Conservation (phyloP, 2,888 invertebrate species). For the Abscondita cerata region DNA sequence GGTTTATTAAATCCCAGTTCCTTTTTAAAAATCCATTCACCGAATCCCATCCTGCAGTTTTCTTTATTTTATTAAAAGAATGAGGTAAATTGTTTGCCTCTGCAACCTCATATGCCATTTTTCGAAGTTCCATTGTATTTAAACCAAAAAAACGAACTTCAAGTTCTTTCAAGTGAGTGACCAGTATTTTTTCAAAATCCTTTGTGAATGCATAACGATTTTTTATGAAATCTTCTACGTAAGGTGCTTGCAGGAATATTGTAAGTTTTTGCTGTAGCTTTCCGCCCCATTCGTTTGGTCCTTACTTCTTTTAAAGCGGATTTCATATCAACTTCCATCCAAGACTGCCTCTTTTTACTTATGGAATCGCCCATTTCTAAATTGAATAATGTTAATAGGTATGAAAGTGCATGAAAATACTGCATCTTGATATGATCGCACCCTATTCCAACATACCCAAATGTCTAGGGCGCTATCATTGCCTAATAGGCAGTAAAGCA, state of each 20-base stretch:
- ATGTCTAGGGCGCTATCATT: constrained; percentile 8
- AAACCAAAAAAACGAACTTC: constrained; percentile 6
- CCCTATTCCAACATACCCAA: constrained; percentile 11
- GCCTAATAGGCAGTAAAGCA: constrained; percentile 6
- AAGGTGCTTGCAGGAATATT: too few species aligned
- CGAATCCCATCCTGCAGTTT: neutral
- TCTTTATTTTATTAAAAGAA: neutral
- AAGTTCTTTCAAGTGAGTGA: neutral
- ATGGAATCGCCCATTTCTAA: constrained; percentile 2
- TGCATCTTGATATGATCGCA: constrained; percentile 5
- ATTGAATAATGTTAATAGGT: neutral
- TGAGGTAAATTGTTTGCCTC: neutral
- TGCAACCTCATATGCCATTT: neutral
- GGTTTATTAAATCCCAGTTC: too few species aligned
- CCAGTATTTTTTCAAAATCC: constrained; percentile 2
- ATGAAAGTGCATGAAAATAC: neutral
- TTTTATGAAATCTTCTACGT: neutral
- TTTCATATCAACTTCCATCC: constrained; percentile 4
- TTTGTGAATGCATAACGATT: neutral
- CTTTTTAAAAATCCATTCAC: constrained; percentile 5
- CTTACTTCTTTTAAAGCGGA: constrained; percentile 8
- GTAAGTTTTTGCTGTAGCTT: neutral
- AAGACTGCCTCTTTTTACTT: constrained; percentile 6
- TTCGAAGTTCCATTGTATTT: neutral
- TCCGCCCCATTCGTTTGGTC: neutral